Percentiles rank a stretch among this genome's conserved stretches.
These are phyloP conservation scores for Tenebrio molitor DNA, from an alignment of 1,140 invertebrate species.

Conservation along the genomic window DNA sequence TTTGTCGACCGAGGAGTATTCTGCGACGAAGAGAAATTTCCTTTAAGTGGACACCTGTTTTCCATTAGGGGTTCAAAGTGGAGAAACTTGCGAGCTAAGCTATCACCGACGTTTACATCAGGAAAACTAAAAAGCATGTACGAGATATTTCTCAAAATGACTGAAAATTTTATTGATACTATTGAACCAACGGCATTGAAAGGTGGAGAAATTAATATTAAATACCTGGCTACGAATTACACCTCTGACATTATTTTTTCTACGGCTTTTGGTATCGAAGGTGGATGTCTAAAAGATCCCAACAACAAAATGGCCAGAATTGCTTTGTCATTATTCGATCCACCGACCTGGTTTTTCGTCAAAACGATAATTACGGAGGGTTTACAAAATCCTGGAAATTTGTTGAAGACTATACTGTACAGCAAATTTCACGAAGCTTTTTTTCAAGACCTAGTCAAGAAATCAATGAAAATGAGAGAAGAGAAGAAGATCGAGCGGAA, in stretches of 20 bases:
- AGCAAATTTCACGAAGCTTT: slow-evolving; percentile 64
- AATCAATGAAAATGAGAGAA: slow-evolving; percentile 68
- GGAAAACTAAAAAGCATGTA: slow-evolving; percentile 70
- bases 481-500: slow-evolving; percentile 65
- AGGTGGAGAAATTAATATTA: slow-evolving; percentile 3
- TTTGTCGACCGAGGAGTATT: slow-evolving; percentile 68
- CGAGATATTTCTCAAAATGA: slow-evolving; percentile 50
- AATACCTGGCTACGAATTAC: slow-evolving; percentile 10
- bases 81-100: slow-evolving; percentile 67
- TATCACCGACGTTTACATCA: slow-evolving; percentile 70
- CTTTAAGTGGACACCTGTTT: slow-evolving; percentile 68
- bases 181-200: background rate
- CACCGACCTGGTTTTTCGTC: slow-evolving; percentile 13
- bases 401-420: background rate
- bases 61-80: slow-evolving; percentile 65
- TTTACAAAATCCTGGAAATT: slow-evolving; percentile 19
- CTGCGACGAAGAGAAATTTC: slow-evolving; percentile 66
- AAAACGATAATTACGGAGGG: slow-evolving; percentile 33
- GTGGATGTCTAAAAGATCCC: background rate
- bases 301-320: background rate
- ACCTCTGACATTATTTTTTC: slow-evolving; percentile 5
- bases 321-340: background rate
- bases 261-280: slow-evolving; percentile 70
- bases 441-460: slow-evolving; percentile 66
- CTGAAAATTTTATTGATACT: slow-evolving; percentile 65